phyloP scores from a whole-genome alignment of 2,888 invertebrate species.

The Hymenopus coronatus region DNA sequence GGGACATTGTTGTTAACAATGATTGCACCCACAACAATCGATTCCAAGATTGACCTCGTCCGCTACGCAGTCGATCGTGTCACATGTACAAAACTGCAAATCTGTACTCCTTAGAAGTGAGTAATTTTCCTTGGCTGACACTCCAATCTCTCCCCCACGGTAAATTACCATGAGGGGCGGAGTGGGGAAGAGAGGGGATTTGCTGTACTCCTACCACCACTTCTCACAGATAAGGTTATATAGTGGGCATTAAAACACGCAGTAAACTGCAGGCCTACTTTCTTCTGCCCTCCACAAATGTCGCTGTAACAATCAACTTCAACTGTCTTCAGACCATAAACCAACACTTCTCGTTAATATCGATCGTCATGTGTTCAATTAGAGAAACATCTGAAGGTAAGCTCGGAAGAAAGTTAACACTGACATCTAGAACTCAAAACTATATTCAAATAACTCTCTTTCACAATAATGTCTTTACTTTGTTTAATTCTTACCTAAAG shows the following conservation, averaged over 20 bases:
- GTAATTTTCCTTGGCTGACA: not conserved
- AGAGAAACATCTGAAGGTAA: too few relatives aligned
- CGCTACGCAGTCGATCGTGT: not conserved
- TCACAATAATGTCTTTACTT: too few relatives aligned
- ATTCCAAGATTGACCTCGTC: not conserved
- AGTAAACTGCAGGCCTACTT: not conserved
- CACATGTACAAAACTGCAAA: not conserved
- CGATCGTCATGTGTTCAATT: too few relatives aligned
- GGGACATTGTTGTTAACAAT: not conserved
- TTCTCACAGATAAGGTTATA: not conserved
- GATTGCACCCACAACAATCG: not conserved
- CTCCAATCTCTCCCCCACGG: not conserved
- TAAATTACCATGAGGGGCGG: not conserved
- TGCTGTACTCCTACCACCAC: not conserved
- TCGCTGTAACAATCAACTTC: not conserved
- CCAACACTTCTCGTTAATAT: too few relatives aligned
- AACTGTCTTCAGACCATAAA: too few relatives aligned
- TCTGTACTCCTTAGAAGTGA: not conserved
- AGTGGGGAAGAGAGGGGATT: not conserved
- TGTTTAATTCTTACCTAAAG: too few relatives aligned
- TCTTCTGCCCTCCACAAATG: not conserved
- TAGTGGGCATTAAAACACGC: not conserved
- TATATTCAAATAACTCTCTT: too few relatives aligned
- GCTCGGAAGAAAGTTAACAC: too few relatives aligned
- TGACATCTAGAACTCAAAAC: too few relatives aligned